Evolutionary conservation across 1,140 invertebrate genomes (phyloP).

Genomic region (Drosophila funebris): DNA sequence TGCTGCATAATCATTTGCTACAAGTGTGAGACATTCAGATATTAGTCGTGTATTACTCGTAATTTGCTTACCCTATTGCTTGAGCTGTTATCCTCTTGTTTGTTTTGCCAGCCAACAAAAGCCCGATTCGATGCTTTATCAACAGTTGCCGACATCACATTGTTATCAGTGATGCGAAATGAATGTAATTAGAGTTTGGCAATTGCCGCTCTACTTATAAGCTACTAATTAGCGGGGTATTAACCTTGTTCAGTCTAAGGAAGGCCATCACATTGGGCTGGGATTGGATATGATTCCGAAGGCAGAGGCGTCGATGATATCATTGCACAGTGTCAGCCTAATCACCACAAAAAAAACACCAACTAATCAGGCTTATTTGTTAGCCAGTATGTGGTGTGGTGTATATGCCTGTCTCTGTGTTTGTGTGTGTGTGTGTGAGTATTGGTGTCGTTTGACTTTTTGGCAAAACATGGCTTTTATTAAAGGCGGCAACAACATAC

Average conservation of each 20-base stretch:
- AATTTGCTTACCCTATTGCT: not conserved
- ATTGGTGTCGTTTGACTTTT: conserved; percentile 63
- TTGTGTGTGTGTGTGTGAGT: conserved; percentile 12
- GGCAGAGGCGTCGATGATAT: conserved; percentile 49
- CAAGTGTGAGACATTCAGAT: conserved; percentile 46
- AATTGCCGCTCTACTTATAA: conserved; percentile 66
- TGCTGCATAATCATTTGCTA: conserved; percentile 59
- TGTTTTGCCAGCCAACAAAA: conserved; percentile 10
- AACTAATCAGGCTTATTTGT: conserved; percentile 80
- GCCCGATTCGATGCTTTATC: conserved; percentile 17
- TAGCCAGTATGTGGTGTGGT: conserved; percentile 1
- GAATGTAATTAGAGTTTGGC: conserved; percentile 73
- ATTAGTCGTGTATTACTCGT: conserved; percentile 34
- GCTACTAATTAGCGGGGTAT: conserved; percentile 63
- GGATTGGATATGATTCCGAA: not conserved
- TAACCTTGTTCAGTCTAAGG: conserved; percentile 33
- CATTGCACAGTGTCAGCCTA: conserved; percentile 39
- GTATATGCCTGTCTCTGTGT: not conserved
- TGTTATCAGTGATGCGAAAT: conserved; percentile 74
- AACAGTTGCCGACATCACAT: conserved; percentile 42
- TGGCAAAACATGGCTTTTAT: conserved; percentile 78
- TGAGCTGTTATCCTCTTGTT: conserved; percentile 4
- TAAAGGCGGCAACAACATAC: conserved; percentile 63
- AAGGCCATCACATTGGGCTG: not conserved
- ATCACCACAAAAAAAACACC: conserved; percentile 34